Conservation (phyloP, 1,140 invertebrate species). For the Fopius arisanus region DNA sequence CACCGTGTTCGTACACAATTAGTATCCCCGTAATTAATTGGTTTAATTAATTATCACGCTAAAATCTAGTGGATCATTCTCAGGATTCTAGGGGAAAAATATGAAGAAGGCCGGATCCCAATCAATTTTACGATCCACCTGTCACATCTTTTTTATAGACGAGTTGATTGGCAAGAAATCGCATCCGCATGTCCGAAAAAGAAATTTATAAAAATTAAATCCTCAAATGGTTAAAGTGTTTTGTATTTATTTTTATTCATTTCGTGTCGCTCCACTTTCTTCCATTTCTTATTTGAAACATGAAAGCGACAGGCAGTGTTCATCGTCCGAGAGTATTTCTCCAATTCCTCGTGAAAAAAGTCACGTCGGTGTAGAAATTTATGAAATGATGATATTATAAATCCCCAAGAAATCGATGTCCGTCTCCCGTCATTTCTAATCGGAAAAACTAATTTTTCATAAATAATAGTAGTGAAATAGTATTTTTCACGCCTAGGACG, state of each 20-base stretch:
- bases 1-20: too few relatives aligned
- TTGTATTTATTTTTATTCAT: background rate
- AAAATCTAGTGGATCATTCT: too few relatives aligned
- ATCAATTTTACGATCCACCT: slow-evolving; percentile 22
- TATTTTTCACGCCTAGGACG: too few relatives aligned
- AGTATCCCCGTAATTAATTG: too few relatives aligned
- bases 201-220: slow-evolving; percentile 43
- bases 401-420: too few relatives aligned
- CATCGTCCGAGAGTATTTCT: slow-evolving; percentile 14
- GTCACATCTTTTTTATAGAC: slow-evolving; percentile 16
- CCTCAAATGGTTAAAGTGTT: slow-evolving; percentile 31
- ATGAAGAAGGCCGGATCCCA: background rate
- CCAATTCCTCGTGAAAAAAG: slow-evolving; percentile 15
- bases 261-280: background rate
- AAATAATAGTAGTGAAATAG: too few relatives aligned
- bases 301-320: slow-evolving; percentile 21
- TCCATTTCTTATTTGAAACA: background rate
- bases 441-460: too few relatives aligned
- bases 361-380: too few relatives aligned
- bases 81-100: background rate
- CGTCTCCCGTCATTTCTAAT: too few relatives aligned
- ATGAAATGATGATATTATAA: too few relatives aligned
- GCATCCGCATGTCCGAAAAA: slow-evolving; percentile 42
- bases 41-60: too few relatives aligned
- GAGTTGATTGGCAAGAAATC: slow-evolving; percentile 49